Conservation (phyloP, 2,797 vertebrate species). For the Fistularia tabacaria region DNA sequence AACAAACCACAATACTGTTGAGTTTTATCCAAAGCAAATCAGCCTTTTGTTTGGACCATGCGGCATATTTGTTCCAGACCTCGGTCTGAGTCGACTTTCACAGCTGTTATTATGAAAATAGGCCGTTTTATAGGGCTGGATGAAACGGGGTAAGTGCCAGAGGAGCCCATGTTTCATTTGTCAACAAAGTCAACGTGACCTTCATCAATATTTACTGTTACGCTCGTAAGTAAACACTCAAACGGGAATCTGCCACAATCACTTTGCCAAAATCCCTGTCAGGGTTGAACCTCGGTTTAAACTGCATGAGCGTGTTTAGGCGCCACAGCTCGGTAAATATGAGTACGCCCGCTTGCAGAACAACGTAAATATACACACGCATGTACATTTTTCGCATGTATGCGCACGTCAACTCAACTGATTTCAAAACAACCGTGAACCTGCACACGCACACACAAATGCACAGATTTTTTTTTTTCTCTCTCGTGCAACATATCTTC, state of each 20-base stretch:
- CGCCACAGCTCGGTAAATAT: constrained; percentile 30
- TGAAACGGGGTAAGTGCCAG: too few species aligned
- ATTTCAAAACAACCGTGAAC: neutral
- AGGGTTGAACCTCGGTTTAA: constrained; percentile 21
- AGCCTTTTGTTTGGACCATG: too few species aligned
- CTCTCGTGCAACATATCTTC: neutral
- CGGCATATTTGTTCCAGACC: too few species aligned
- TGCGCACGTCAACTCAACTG: constrained; percentile 16
- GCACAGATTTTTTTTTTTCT: constrained; percentile 63
- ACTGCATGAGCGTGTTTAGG: constrained; percentile 68
- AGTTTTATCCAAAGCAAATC: too few species aligned
- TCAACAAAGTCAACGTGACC: too few species aligned
- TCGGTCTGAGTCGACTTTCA: too few species aligned
- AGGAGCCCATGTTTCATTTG: too few species aligned
- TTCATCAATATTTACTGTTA: neutral
- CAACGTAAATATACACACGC: constrained; percentile 21
- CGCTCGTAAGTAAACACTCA: constrained; percentile 20
- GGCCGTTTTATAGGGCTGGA: too few species aligned
- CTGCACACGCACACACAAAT: constrained; percentile 2
- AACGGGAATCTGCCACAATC: constrained; percentile 33
- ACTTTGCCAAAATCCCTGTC: constrained; percentile 2
- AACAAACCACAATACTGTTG: too few species aligned
- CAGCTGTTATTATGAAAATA: too few species aligned
- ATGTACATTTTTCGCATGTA: constrained; percentile 28
- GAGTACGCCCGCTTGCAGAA: constrained; percentile 31